These are phyloP conservation scores for Parazoanthus swiftii DNA, from an alignment of 92 coral and sea anemone species.

Conservation along the genomic window DNA sequence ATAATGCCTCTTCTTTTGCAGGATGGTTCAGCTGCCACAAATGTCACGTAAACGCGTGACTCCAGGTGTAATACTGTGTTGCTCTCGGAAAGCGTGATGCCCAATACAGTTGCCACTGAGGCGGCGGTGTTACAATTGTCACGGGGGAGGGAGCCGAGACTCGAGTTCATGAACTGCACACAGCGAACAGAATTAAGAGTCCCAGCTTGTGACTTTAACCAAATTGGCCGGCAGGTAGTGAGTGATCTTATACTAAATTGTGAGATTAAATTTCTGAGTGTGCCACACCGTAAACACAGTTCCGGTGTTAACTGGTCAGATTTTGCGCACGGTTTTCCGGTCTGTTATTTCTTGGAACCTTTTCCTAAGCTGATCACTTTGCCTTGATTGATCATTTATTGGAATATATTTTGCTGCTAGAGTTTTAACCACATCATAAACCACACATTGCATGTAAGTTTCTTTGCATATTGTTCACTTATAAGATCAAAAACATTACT, in stretches of 20 bases:
- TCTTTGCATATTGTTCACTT: background rate
- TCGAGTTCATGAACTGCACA: slow-evolving; percentile 3
- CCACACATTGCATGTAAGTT: background rate
- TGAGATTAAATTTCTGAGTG: background rate
- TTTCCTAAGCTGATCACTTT: background rate
- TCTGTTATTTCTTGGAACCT: background rate
- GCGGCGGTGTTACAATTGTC: background rate
- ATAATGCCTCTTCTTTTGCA: slow-evolving; percentile 32
- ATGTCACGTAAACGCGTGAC: slow-evolving; percentile 24
- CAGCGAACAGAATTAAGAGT: background rate
- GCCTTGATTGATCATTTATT: background rate
- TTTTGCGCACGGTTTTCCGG: background rate
- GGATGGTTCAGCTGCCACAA: slow-evolving; percentile 38
- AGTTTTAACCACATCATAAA: background rate
- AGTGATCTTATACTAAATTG: background rate
- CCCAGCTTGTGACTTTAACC: background rate
- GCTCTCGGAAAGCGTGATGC: background rate
- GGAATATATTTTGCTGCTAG: background rate
- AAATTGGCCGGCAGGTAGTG: background rate
- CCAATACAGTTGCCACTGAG: background rate
- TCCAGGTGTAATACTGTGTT: slow-evolving; percentile 19
- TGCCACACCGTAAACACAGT: background rate
- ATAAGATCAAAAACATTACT: no score
- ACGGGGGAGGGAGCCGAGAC: slow-evolving; percentile 1
- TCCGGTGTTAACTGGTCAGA: background rate